A percentile compares a stretch with the other conserved stretches of the same genome.
phyloP scores from a whole-genome alignment of 2,113 vertebrate species.

The Halcyon malimbica region DNA sequence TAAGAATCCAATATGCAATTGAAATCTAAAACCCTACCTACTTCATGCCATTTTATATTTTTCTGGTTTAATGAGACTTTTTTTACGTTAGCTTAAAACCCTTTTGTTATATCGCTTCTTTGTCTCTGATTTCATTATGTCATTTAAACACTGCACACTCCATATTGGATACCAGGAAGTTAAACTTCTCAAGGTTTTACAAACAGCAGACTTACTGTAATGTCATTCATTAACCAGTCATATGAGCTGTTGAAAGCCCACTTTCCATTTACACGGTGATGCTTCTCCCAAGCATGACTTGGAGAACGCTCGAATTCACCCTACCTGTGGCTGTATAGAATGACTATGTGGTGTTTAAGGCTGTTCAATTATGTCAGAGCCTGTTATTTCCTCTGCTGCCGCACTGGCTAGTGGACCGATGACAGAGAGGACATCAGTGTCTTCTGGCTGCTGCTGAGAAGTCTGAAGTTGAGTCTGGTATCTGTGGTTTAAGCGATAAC shows the following conservation, averaged over 20 bases:
- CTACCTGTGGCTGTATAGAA: neutral
- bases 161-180: neutral
- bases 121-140: neutral
- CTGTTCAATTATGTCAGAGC: too few relatives aligned
- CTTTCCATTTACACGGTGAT: neutral
- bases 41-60: neutral
- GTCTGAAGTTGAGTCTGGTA: neutral
- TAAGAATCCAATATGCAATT: neutral
- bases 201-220: neutral
- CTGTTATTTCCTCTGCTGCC: too few relatives aligned
- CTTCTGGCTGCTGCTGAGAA: neutral
- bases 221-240: slow-evolving; percentile 48
- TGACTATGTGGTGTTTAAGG: neutral
- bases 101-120: neutral
- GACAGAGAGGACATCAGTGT: neutral
- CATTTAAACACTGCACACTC: neutral
- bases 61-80: neutral
- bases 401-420: too few relatives aligned
- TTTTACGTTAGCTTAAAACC: neutral
- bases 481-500: neutral
- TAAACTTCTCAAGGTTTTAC: neutral
- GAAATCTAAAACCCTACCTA: fast-evolving
- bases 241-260: neutral
- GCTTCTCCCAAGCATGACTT: neutral
- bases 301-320: neutral